phyloP scores from a whole-genome alignment of 1,140 invertebrate genomes.

The Lutraria rhynchaena region DNA sequence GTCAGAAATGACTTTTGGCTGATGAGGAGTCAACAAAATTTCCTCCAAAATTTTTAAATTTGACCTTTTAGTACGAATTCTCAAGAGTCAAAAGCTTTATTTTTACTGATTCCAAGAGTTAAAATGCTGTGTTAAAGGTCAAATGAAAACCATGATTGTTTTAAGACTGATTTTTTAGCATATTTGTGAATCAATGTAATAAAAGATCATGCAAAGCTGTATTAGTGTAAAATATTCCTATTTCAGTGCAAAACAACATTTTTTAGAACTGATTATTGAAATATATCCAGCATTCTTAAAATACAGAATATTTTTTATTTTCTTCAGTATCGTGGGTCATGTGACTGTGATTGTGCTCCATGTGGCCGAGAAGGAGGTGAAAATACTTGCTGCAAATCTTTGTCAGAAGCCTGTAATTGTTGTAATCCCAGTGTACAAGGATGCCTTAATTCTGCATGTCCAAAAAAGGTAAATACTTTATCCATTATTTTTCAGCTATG shows the following conservation, averaged over 20 bases:
- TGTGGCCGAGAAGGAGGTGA: conserved; percentile 41
- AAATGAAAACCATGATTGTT: not conserved
- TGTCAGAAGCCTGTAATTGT: conserved; percentile 3
- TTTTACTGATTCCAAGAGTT: too few relatives aligned
- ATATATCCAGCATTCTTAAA: too few relatives aligned
- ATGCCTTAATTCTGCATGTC: conserved; percentile 39
- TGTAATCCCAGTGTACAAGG: conserved; percentile 45
- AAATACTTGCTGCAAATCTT: conserved; percentile 37
- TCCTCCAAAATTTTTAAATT: too few relatives aligned
- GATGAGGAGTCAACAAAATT: too few relatives aligned
- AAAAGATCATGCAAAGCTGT: not conserved
- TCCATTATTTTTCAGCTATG: too few relatives aligned
- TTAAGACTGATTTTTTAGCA: not conserved
- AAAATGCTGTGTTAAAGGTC: too few relatives aligned
- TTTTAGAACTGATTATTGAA: too few relatives aligned
- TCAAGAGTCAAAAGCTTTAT: too few relatives aligned
- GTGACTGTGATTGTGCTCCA: conserved; percentile 47
- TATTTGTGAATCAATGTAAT: too few relatives aligned
- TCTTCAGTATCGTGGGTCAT: conserved; percentile 30
- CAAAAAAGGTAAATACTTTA: conserved; percentile 53
- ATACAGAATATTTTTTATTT: too few relatives aligned
- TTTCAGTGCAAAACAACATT: not conserved
- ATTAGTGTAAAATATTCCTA: not conserved
- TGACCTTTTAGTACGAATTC: too few relatives aligned
- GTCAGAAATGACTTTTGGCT: too few relatives aligned